Evolutionary conservation across 2,113 vertebrate species (phyloP).

Genomic region (Dicerorhinus sumatrensis): DNA sequence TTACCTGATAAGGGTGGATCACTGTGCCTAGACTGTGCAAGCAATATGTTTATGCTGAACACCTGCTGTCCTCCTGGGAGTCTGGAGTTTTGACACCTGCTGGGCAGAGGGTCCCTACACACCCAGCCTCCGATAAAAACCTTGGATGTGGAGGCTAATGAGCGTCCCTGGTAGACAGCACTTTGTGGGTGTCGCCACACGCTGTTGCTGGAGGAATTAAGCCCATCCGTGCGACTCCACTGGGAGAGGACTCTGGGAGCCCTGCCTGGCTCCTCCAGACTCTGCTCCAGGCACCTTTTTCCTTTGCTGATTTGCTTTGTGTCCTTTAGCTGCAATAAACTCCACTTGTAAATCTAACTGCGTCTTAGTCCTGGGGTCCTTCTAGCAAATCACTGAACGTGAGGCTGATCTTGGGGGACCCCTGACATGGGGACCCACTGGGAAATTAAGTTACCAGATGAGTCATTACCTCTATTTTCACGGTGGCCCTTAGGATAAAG

Average conservation of each 20-base stretch:
- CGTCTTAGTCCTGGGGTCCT: neutral
- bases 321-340: neutral
- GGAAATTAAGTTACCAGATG: neutral
- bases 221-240: neutral
- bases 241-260: neutral
- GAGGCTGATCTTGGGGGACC: neutral
- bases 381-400: neutral
- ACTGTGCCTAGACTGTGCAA: neutral
- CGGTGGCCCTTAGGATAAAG: neutral
- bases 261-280: neutral
- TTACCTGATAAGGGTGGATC: neutral
- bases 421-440: neutral
- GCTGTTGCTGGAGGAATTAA: neutral
- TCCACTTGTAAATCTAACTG: neutral
- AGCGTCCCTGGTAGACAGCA: neutral
- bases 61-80: neutral
- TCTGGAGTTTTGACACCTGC: neutral
- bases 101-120: neutral
- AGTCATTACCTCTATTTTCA: neutral
- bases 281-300: neutral
- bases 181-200: too few relatives aligned
- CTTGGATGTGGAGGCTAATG: neutral
- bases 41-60: neutral
- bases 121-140: neutral
- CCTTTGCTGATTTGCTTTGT: neutral